phyloP scores from a whole-genome alignment of 1,140 invertebrate genomes.

The Sycobia sp. region DNA sequence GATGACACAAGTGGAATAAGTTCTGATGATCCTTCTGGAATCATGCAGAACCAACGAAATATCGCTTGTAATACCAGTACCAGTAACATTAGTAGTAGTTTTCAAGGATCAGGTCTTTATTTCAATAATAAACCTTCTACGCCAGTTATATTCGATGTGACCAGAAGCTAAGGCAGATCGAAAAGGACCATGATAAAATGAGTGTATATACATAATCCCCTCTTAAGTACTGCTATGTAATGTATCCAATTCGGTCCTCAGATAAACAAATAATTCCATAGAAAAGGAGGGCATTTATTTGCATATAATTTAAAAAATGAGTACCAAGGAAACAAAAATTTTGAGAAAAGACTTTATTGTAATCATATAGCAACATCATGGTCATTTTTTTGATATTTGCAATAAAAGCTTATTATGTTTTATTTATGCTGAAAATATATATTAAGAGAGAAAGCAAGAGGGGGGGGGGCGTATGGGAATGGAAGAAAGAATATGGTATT shows the following conservation, averaged over 20 bases:
- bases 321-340: no score
- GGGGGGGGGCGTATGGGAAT: no score
- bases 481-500: no score
- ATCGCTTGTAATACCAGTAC: not conserved
- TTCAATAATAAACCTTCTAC: constrained; percentile 54
- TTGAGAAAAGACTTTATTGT: no score
- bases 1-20: constrained; percentile 40
- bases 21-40: constrained; percentile 4
- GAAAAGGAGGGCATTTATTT: constrained; percentile 6
- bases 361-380: no score
- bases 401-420: no score
- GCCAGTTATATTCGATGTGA: constrained; percentile 54
- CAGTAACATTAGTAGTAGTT: constrained; percentile 32
- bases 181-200: not conserved
- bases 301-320: constrained; percentile 13
- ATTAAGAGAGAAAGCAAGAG: not conserved
- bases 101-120: constrained; percentile 55
- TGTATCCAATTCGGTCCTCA: constrained; percentile 15
- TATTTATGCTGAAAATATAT: no score
- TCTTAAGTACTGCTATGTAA: constrained; percentile 18
- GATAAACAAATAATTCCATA: not conserved
- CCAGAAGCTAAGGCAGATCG: constrained; percentile 52
- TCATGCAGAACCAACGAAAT: not conserved
- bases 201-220: constrained; percentile 16
- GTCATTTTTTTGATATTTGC: no score